Evolutionary conservation across 37 sponge, comb jelly and placozoan genomes (phyloP), one percentile per base, ranked within the genome.

Genomic region (Spongilla lacustris): DNA sequence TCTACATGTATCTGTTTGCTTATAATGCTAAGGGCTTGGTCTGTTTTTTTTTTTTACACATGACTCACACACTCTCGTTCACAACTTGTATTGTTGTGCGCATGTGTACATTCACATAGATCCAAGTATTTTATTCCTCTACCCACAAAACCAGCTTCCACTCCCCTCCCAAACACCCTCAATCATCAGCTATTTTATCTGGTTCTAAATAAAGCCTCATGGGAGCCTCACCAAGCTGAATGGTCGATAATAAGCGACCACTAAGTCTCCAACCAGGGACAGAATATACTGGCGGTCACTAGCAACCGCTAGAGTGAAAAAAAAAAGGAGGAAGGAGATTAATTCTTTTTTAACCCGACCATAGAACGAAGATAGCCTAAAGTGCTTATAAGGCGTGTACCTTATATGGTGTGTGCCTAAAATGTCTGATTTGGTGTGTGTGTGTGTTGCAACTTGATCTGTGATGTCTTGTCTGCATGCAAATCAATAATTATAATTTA

Each of bases 1-100:
- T 58, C 58, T 58, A 58, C 58, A 58, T 58, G 58, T 58, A 58
- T 58, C 58, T 58, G 58, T 58, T 58, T 58, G 58, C 58, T 58
- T 58, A 58, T 58, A 58, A 58, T 58, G 58, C 58, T 58, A 58
- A 58, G 58, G 58, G 58, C 58, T 58, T 58, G 58, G 58, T 58
- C 58, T 58, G 58, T 58, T 58, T 58, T 58, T 58, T 58, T 58
- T 58, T 58, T 58, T 58, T 58, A 58, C 58, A 58, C 58, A 58
- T 58, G 58, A 58, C 19, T 58, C 58, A 58, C 58, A 58, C 58
- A 58, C 58, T 58, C 58, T 58, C 58, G 58, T 58, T 58, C 58
- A 58, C 58, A 58, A 58, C 58, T 58, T 58, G 58, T 58, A 58
- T 58, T 58, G 58, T 58, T 58, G 58, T 58, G 58, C 58, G 21